Conservation (phyloP, 2,797 vertebrate species). For the Pipistrellus nathusii region DNA sequence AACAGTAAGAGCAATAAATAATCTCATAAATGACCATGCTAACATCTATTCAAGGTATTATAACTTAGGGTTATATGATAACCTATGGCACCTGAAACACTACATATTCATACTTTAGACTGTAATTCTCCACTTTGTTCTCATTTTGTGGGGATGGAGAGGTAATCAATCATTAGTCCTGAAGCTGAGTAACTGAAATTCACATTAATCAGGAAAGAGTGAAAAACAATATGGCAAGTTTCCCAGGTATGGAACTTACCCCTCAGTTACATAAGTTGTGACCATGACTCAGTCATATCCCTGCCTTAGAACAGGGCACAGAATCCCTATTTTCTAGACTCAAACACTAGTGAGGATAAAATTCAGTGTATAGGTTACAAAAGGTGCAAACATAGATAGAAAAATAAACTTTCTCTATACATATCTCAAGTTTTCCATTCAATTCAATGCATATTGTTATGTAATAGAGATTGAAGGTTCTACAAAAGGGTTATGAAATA, state of each 20-base stretch:
- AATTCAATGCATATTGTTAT: constrained; percentile 14
- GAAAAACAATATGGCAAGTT: not conserved
- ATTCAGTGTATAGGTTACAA: constrained; percentile 34
- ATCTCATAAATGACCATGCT: not conserved
- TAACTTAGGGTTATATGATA: not conserved
- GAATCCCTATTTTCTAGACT: constrained; percentile 24
- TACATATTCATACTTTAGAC: not conserved
- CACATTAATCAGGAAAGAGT: constrained; percentile 7
- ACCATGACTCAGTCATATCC: not conserved
- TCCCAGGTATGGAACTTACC: not conserved
- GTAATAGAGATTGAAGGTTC: constrained; percentile 40
- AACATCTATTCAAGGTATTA: not conserved
- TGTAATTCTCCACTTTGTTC: not conserved
- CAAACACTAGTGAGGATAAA: constrained; percentile 12
- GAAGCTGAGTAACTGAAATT: constrained; percentile 15
- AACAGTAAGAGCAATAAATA: constrained; percentile 21
- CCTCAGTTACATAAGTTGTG: not conserved
- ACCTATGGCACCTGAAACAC: not conserved
- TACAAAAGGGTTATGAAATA: constrained; percentile 14
- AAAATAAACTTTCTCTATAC: constrained; percentile 6
- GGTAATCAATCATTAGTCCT: not conserved
- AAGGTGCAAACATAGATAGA: not conserved
- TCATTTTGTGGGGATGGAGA: not conserved
- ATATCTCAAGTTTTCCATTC: not conserved
- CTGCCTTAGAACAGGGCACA: not conserved